Percentiles rank a stretch among this genome's conserved stretches.
Evolutionary conservation across 2,888 invertebrate genomes (phyloP).

Genomic region (Leptinotarsa juncta): DNA sequence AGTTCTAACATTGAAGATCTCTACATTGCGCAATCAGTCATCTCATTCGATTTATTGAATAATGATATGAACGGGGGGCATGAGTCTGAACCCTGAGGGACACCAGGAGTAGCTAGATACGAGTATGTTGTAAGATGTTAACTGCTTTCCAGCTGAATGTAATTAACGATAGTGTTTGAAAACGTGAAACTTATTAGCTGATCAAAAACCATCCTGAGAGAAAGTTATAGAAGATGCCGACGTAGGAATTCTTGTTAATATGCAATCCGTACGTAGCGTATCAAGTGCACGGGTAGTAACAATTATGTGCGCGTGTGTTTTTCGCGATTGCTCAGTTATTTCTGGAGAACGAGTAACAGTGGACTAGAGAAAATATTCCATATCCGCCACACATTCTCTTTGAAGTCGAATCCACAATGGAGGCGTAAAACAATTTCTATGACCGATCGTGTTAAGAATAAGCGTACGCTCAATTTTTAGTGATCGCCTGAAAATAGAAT

Average conservation of each 20-base stretch:
- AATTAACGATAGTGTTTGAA: too few species aligned
- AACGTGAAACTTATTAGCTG: too few species aligned
- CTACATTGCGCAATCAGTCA: too few species aligned
- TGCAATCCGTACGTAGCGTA: constrained; percentile 9
- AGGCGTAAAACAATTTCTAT: neutral
- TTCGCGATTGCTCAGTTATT: constrained; percentile 7
- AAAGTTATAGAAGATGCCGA: neutral
- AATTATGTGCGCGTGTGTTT: constrained; percentile 2
- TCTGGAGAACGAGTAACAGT: neutral
- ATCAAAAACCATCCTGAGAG: too few species aligned
- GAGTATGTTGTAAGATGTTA: too few species aligned
- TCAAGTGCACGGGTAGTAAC: constrained; percentile 17
- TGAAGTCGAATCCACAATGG: neutral
- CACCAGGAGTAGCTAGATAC: too few species aligned
- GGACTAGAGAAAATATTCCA: neutral
- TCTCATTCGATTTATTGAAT: too few species aligned
- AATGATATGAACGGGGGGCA: too few species aligned
- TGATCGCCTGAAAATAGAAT: neutral
- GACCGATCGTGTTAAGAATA: too few species aligned
- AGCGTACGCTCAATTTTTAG: neutral
- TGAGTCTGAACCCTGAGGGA: too few species aligned
- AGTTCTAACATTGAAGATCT: too few species aligned
- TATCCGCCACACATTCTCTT: neutral
- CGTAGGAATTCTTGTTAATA: constrained; percentile 14
- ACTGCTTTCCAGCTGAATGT: too few species aligned